Evolutionary conservation across 2,888 invertebrate genomes (phyloP).

Genomic region (Tanaodytes sp.): DNA sequence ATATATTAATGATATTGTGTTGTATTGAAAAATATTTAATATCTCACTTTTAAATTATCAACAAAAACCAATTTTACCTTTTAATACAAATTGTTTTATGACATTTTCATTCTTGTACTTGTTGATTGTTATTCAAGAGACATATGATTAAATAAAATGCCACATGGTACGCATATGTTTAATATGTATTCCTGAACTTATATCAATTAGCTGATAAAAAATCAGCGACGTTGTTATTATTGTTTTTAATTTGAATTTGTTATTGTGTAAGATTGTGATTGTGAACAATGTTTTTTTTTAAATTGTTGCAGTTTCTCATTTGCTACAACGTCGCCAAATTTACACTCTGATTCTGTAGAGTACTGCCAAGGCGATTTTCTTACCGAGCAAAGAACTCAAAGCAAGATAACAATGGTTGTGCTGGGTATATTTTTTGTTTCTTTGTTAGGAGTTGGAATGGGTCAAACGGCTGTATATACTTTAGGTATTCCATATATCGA

Average conservation of each 20-base stretch:
- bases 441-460: conserved; percentile 90
- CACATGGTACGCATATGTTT: conserved; percentile 22
- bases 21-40: too few relatives aligned
- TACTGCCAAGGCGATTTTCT: conserved; percentile 78
- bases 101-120: too few relatives aligned
- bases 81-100: too few relatives aligned
- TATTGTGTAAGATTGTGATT: not conserved
- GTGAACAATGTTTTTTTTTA: conserved; percentile 3
- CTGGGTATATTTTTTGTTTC: conserved; percentile 91
- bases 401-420: conserved; percentile 85
- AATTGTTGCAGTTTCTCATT: conserved; percentile 58
- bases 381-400: conserved; percentile 80
- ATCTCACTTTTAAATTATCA: too few relatives aligned
- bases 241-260: not conserved
- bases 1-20: too few relatives aligned
- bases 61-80: too few relatives aligned
- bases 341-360: conserved; percentile 60
- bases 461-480: conserved; percentile 93
- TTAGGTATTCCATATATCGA: conserved; percentile 95
- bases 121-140: too few relatives aligned
- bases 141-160: conserved; percentile 34
- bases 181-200: conserved; percentile 40
- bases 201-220: conserved; percentile 38
- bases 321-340: conserved; percentile 52
- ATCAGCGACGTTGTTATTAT: conserved; percentile 22